Percentiles rank a stretch among this genome's conserved stretches.
phyloP scores from a whole-genome alignment of 2,113 vertebrate genomes.

The Procavia capensis region DNA sequence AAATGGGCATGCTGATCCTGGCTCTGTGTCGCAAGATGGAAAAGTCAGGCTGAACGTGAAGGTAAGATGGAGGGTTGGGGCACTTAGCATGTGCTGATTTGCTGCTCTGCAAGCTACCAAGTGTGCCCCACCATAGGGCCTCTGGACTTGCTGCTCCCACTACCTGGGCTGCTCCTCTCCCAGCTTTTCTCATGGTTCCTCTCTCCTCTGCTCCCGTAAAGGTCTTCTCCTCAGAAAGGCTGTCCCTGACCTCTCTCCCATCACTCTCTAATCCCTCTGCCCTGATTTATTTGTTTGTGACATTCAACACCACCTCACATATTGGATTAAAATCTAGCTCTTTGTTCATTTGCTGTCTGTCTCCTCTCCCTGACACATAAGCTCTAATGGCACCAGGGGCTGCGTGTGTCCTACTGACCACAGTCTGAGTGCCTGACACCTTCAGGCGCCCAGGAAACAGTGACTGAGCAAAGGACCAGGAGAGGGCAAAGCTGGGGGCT shows the following conservation, averaged over 20 bases:
- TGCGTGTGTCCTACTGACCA: accelerated
- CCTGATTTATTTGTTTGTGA: neutral
- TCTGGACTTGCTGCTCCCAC: neutral
- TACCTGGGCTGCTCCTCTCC: accelerated
- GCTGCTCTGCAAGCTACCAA: too few relatives aligned
- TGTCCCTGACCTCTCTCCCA: neutral
- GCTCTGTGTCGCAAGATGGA: neutral
- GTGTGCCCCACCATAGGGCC: neutral
- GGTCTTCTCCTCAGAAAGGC: too few relatives aligned
- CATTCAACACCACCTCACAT: neutral
- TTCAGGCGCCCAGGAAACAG: neutral
- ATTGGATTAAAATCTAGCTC: neutral
- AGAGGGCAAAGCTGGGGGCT: accelerated
- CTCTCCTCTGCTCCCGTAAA: neutral
- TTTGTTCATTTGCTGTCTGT: neutral
- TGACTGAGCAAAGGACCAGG: accelerated
- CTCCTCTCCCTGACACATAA: too few relatives aligned
- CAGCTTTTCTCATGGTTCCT: accelerated
- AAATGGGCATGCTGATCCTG: accelerated
- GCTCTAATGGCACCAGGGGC: too few relatives aligned
- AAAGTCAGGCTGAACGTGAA: accelerated
- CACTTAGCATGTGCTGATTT: neutral
- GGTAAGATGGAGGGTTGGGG: neutral
- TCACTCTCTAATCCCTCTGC: neutral
- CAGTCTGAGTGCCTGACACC: neutral